These are phyloP conservation scores for Mylabris phalerata DNA, from an alignment of 1,140 invertebrate species.

Conservation along the genomic window DNA sequence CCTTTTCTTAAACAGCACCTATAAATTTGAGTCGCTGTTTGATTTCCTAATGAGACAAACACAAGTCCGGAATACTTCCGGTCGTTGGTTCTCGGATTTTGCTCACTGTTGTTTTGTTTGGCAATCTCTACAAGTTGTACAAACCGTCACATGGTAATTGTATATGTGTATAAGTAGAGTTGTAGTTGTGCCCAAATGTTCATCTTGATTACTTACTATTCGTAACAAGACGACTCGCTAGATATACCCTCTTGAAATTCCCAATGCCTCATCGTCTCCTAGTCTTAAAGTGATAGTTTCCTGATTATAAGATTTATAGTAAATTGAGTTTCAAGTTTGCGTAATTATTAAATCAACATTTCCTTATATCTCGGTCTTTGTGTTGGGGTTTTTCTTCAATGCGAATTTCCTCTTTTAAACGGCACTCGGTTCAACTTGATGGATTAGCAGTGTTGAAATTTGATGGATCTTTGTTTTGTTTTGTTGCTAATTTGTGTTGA, in stretches of 20 bases:
- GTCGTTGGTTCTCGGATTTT: conserved; percentile 15
- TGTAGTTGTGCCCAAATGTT: conserved; percentile 19
- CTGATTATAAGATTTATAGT: conserved; percentile 15
- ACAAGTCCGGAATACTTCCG: conserved; percentile 25
- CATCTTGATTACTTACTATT: conserved; percentile 22
- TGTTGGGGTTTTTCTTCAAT: background rate
- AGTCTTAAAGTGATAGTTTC: background rate
- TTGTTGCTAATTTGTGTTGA: background rate
- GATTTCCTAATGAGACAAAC: conserved; percentile 34
- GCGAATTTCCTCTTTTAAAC: background rate
- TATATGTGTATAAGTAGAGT: background rate
- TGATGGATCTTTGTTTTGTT: background rate
- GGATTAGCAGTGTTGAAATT: background rate
- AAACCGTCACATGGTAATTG: background rate
- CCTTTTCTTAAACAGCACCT: conserved; percentile 8
- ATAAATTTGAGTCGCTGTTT: conserved; percentile 31
- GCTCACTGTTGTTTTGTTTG: conserved; percentile 14
- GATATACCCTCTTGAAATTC: background rate
- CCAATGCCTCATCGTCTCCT: conserved; percentile 2
- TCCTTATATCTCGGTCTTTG: no score
- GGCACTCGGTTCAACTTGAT: background rate
- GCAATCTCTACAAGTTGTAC: conserved; percentile 25
- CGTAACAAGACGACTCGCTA: conserved; percentile 9
- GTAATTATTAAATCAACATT: conserved; percentile 6
- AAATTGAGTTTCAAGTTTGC: conserved; percentile 12